Evolutionary conservation across 2,888 invertebrate genomes (phyloP).

Genomic region (Labia minor): DNA sequence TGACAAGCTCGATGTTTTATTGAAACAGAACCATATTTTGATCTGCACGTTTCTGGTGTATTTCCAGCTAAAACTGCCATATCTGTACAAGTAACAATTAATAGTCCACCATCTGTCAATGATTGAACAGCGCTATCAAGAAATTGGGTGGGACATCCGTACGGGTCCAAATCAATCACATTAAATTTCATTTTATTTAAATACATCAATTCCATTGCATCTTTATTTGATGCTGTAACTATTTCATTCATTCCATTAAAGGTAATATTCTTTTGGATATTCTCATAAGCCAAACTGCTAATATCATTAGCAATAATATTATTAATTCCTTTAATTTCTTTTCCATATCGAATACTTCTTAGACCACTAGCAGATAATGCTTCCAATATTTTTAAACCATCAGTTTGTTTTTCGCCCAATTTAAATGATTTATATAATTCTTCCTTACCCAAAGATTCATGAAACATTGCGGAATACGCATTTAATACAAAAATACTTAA

Average conservation of each 20-base stretch:
- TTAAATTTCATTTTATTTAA: conserved; percentile 50
- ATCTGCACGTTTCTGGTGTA: conserved; percentile 82
- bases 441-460: conserved; percentile 1
- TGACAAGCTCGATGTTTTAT: conserved; percentile 79
- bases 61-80: conserved; percentile 94
- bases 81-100: conserved; percentile 94
- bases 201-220: conserved; percentile 66
- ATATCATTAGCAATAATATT: conserved; percentile 87
- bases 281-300: conserved; percentile 70
- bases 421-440: conserved; percentile 17
- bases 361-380: conserved; percentile 93
- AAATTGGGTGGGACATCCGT: conserved; percentile 89
- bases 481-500: conserved; percentile 42
- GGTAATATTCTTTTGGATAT: conserved; percentile 69
- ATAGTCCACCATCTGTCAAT: conserved; percentile 67
- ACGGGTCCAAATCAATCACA: conserved; percentile 92
- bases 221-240: conserved; percentile 65
- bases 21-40: conserved; percentile 87
- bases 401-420: conserved; percentile 31
- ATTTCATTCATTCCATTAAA: conserved; percentile 63
- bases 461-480: conserved; percentile 13
- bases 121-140: conserved; percentile 80
- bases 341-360: conserved; percentile 89
- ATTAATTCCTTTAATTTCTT: conserved; percentile 74
- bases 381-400: conserved; percentile 67